These are phyloP conservation scores for Pseudachorutes palmiensis DNA, from an alignment of 1,140 invertebrate genomes.

Conservation along the genomic window DNA sequence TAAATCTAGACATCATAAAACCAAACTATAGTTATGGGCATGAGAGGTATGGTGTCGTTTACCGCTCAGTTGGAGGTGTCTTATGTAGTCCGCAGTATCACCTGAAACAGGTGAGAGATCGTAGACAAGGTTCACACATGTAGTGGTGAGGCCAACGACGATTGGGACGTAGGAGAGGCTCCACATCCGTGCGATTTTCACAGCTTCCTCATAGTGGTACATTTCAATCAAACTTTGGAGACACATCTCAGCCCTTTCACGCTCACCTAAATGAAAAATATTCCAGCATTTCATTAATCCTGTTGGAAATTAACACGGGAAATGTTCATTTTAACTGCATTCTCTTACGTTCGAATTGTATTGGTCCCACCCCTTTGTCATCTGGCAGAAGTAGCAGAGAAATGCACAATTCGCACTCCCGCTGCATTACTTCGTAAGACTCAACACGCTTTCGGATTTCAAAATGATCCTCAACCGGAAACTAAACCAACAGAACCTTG, in stretches of 20 bases:
- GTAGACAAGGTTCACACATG: conserved; percentile 18
- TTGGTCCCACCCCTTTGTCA: conserved; percentile 2
- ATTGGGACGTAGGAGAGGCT: conserved; percentile 13
- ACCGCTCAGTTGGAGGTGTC: conserved; percentile 28
- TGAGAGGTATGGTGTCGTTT: not conserved
- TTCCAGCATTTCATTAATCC: too few species aligned
- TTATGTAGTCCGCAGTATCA: conserved; percentile 33
- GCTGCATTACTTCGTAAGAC: conserved; percentile 22
- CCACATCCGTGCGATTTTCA: conserved; percentile 29
- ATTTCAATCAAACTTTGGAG: conserved; percentile 17
- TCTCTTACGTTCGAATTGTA: conserved; percentile 20
- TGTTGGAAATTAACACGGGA: not conserved
- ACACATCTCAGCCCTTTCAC: conserved; percentile 16
- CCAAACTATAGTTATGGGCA: not conserved
- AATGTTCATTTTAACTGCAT: not conserved
- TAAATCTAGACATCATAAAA: conserved; percentile 19
- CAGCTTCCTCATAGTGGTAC: conserved; percentile 31
- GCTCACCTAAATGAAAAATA: conserved; percentile 18
- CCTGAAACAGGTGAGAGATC: conserved; percentile 18
- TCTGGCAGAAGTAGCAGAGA: conserved; percentile 3
- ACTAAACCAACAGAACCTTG: not conserved
- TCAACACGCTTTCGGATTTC: conserved; percentile 11
- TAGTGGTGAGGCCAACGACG: conserved; percentile 14
- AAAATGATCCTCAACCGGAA: not conserved
- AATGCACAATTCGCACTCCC: conserved; percentile 23